These are phyloP conservation scores for Yponomeuta malinellus DNA, from an alignment of 2,888 invertebrate genomes.

Conservation along the genomic window DNA sequence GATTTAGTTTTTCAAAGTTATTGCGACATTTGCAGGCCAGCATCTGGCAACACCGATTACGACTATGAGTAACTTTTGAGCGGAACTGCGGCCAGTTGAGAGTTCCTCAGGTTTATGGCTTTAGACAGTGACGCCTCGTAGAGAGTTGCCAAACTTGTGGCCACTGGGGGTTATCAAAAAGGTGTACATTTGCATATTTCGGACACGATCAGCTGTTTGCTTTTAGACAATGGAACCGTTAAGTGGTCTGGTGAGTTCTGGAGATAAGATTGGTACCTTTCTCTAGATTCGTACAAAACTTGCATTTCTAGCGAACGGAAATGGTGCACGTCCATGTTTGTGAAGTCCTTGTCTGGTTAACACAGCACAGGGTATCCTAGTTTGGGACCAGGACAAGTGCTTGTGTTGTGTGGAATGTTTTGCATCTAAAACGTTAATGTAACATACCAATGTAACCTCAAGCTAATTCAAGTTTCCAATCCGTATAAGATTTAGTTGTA, in stretches of 20 bases:
- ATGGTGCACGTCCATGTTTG: no score
- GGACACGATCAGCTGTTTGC: slow-evolving; percentile 13
- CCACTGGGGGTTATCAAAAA: slow-evolving; percentile 13
- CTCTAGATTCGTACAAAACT: not conserved
- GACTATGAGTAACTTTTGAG: not conserved
- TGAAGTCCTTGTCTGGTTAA: no score
- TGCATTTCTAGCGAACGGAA: not conserved
- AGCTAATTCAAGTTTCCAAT: no score
- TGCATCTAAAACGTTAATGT: no score
- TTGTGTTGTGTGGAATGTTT: no score
- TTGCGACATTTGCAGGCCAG: no score
- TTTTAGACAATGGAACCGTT: slow-evolving; percentile 12
- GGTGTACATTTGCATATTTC: slow-evolving; percentile 4
- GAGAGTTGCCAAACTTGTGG: slow-evolving; percentile 19
- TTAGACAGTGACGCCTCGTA: slow-evolving; percentile 10
- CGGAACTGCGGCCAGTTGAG: not conserved
- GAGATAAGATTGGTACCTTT: not conserved
- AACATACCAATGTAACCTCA: no score
- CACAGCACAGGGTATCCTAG: no score
- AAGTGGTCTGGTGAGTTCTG: not conserved
- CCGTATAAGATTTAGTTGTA: no score
- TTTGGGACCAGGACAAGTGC: no score
- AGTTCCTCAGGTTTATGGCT: slow-evolving; percentile 3
- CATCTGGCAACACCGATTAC: no score
- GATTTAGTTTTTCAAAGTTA: no score